These are phyloP conservation scores for Mesochorus sp. DNA, from an alignment of 2,888 invertebrate genomes.

Conservation along the genomic window DNA sequence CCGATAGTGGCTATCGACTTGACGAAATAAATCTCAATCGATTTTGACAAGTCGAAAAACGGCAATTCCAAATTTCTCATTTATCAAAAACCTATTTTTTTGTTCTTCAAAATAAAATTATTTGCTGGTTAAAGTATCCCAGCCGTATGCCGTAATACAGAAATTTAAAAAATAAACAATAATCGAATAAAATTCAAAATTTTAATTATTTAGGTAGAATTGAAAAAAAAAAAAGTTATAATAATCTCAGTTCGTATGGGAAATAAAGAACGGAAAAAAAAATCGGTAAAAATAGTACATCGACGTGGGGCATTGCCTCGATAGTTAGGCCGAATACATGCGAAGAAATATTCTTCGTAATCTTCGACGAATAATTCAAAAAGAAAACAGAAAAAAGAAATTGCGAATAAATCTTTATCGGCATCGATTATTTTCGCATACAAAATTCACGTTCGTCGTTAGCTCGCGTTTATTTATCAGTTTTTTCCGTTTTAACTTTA, in stretches of 20 bases:
- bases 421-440: neutral
- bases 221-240: constrained; percentile 20
- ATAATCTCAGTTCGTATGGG: too few species aligned
- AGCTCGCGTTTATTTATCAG: constrained; percentile 67
- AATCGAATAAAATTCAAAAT: neutral
- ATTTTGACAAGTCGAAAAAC: neutral
- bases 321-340: constrained; percentile 44
- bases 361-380: constrained; percentile 18
- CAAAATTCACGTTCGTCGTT: neutral
- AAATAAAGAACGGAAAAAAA: neutral
- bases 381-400: constrained; percentile 12
- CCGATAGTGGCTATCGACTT: neutral
- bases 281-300: constrained; percentile 15
- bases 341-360: constrained; percentile 39
- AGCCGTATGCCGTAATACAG: neutral
- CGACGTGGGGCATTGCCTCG: constrained; percentile 1
- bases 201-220: neutral
- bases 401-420: neutral
- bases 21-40: neutral
- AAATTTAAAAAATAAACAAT: neutral
- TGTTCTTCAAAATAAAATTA: neutral
- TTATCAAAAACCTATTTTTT: neutral
- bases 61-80: neutral
- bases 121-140: neutral
- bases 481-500: constrained; percentile 73